Evolutionary conservation across 1,140 invertebrate genomes (phyloP).

Genomic region (Apis cerana): DNA sequence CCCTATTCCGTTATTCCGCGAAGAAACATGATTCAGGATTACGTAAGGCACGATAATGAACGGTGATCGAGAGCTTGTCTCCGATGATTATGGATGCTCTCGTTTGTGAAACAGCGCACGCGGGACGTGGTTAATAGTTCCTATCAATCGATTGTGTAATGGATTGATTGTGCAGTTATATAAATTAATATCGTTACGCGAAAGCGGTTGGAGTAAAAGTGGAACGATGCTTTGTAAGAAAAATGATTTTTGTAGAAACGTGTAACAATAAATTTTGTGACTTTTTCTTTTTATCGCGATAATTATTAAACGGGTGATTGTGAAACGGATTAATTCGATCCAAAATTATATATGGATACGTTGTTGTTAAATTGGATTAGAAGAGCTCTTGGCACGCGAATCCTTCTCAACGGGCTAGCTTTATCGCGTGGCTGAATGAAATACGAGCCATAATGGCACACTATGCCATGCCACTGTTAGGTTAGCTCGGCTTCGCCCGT

Average conservation of each 20-base stretch:
- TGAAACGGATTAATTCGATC: no score
- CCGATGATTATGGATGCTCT: neutral
- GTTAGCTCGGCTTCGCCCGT: neutral
- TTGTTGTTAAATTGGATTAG: neutral
- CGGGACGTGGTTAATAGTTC: neutral
- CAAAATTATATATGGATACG: neutral
- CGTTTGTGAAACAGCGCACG: neutral
- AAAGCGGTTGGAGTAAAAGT: neutral
- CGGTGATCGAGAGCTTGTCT: neutral
- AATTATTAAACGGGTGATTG: no score
- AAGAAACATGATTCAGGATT: neutral
- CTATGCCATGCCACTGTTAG: no score
- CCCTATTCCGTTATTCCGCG: neutral
- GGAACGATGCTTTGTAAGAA: neutral
- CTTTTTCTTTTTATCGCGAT: no score
- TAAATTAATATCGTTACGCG: neutral
- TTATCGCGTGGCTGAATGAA: slow-evolving; percentile 6
- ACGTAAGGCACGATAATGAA: neutral
- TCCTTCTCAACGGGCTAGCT: neutral
- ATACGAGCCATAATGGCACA: neutral
- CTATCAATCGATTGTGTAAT: neutral
- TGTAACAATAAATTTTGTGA: no score
- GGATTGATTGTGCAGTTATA: neutral
- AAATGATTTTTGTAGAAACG: neutral
- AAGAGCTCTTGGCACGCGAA: neutral